Evolutionary conservation across 2,797 vertebrate species (phyloP).

Genomic region (Mormyrus proboscirostris): DNA sequence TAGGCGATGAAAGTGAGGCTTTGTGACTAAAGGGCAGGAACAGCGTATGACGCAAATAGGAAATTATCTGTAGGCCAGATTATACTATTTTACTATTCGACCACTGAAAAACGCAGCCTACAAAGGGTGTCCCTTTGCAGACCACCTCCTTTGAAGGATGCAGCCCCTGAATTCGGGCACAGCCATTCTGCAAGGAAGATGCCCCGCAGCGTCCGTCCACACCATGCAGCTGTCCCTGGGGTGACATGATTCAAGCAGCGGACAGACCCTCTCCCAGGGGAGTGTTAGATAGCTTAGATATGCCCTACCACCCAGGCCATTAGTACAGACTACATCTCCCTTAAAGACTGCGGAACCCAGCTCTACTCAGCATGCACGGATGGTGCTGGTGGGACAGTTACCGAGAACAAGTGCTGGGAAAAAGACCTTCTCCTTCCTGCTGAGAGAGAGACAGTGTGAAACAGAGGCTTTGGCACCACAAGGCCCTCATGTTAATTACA

Average conservation of each 20-base stretch:
- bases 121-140: neutral
- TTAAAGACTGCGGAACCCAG: slow-evolving; percentile 25
- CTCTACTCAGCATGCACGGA: slow-evolving; percentile 41
- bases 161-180: neutral
- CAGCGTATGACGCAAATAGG: neutral
- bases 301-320: slow-evolving; percentile 34
- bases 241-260: neutral
- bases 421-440: slow-evolving; percentile 66
- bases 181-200: neutral
- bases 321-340: slow-evolving; percentile 29
- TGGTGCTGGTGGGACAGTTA: slow-evolving; percentile 40
- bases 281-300: slow-evolving; percentile 18
- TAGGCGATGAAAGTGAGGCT: neutral
- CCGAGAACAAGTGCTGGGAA: slow-evolving; percentile 60
- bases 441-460: slow-evolving; percentile 41
- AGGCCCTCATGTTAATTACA: neutral
- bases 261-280: slow-evolving; percentile 20
- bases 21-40: neutral
- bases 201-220: neutral
- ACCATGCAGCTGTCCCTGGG: neutral
- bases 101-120: neutral
- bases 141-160: neutral
- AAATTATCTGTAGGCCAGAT: neutral
- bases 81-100: neutral
- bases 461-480: neutral